A percentile compares a stretch with the other conserved stretches of the same genome.
phyloP scores from a whole-genome alignment of 30 jellyfish, hydroid and myxozoan species.

The Aurelia sp. region DNA sequence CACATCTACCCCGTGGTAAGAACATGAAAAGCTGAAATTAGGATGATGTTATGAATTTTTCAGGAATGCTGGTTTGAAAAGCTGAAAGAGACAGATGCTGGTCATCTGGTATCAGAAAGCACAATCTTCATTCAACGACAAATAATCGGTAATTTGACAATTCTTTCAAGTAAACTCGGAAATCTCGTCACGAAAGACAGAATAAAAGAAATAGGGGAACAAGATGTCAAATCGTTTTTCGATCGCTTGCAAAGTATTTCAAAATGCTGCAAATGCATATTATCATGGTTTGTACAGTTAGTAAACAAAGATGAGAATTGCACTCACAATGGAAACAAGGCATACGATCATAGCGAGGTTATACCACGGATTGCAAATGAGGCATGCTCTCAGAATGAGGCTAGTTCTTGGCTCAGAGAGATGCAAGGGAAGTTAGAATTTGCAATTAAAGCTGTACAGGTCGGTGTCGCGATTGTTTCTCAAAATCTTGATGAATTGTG shows the following conservation, averaged over 20 bases:
- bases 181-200: background rate
- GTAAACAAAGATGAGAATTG: background rate
- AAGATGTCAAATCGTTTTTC: background rate
- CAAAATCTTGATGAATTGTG: slow-evolving; percentile 73
- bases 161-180: background rate
- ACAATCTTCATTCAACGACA: slow-evolving; percentile 11
- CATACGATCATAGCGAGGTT: background rate
- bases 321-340: background rate
- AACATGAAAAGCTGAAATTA: no score
- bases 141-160: background rate
- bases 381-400: slow-evolving; percentile 15
- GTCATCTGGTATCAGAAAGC: background rate
- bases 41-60: background rate
- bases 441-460: slow-evolving; percentile 85
- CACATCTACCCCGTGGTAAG: no score
- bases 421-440: slow-evolving; percentile 62
- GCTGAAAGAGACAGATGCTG: background rate
- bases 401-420: slow-evolving; percentile 13
- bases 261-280: slow-evolving; percentile 1
- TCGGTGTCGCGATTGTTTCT: slow-evolving; percentile 76
- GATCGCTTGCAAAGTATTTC: slow-evolving; percentile 2
- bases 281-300: background rate
- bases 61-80: slow-evolving; percentile 32
- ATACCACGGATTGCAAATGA: background rate
- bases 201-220: background rate